Percentiles rank a stretch among this genome's conserved stretches.
phyloP scores from a whole-genome alignment of 92 coral and sea anemone species.

The Parazoanthus darwini region DNA sequence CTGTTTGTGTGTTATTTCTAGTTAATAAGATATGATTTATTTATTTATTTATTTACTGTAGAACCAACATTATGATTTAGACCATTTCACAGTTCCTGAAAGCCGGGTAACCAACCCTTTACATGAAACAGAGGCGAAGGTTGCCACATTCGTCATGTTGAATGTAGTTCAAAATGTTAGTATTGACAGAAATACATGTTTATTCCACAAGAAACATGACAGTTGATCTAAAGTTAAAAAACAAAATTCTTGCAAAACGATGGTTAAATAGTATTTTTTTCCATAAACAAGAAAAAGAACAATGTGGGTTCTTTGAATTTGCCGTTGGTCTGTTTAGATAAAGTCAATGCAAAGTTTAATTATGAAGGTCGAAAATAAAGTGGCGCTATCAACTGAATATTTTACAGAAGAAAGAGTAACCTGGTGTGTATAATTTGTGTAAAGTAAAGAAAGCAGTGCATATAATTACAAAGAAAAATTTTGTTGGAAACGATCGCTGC shows the following conservation, averaged over 20 bases:
- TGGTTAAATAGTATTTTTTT: background rate
- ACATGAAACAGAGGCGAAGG: too few relatives aligned
- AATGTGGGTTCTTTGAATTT: background rate
- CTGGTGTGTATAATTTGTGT: background rate
- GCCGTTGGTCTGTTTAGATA: background rate
- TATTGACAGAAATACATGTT: too few relatives aligned
- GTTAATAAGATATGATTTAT: too few relatives aligned
- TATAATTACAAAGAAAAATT: background rate
- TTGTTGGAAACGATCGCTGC: background rate
- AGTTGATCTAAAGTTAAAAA: too few relatives aligned
- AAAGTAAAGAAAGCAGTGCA: conserved; percentile 7
- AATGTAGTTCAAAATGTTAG: too few relatives aligned
- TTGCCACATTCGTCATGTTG: too few relatives aligned
- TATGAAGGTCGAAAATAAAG: background rate
- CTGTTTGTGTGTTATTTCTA: too few relatives aligned
- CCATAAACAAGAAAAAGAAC: background rate
- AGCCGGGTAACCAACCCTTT: too few relatives aligned
- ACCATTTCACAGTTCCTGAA: too few relatives aligned
- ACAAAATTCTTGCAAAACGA: background rate
- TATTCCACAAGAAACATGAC: too few relatives aligned
- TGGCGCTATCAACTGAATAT: conserved; percentile 8
- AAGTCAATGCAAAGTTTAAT: conserved; percentile 5
- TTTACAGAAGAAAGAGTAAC: background rate
- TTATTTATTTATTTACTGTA: too few relatives aligned
- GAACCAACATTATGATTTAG: too few relatives aligned